Base-by-base conservation (phyloP, 2,797 vertebrate genomes). In the Merluccius polli region DNA sequence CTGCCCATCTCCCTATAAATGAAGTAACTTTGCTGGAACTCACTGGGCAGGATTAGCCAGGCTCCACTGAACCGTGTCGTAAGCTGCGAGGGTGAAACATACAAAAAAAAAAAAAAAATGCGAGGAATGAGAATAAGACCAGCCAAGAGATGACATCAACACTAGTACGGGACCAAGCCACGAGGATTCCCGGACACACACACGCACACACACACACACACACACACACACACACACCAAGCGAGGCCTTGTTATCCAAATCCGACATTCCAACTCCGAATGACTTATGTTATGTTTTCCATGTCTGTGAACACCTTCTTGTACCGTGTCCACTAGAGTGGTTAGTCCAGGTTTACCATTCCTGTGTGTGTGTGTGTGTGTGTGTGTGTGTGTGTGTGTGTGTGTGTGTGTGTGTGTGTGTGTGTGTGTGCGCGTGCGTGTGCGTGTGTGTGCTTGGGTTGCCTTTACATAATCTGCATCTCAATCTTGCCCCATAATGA, bases 1-100 rank as follows among this genome's bases (percentile, higher is more conserved):
- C 81, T 81, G 87, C 85, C 78, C 85, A 91, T 90, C 85, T 87
- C 81, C 82, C 83, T 21, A 13, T 75, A 91, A 92, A 90, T 92
- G 76, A 92, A 92, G 89, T 89, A 90, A 92, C 87, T 91, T 91
- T 82, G 84, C 90, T 90, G 92, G 93, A 93, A 92, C 92, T 91
- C 85, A 87, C 83, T 73, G 86, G 83, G 83, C 81, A 86, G 93
- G 92, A 94, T 94, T 93, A 93, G 85, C 82, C 73, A 75, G 78
- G 89, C 92, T 91, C 87, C 89, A 87, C 82, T 75, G 87, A 89
- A 87, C 92, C 84, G 88, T 92, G 91, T 91, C 89, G 92, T 92
- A 90, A 91, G 87, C 88, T 87, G 84, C 35, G 79, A 87, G 88
- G 83, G 21, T n/a, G 12, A 87, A 16, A 16, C 13, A 8, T 4